Evolutionary conservation across 2,113 vertebrate species (phyloP), one percentile per base, ranked within the genome.

Genomic region (Alouatta palliata): DNA sequence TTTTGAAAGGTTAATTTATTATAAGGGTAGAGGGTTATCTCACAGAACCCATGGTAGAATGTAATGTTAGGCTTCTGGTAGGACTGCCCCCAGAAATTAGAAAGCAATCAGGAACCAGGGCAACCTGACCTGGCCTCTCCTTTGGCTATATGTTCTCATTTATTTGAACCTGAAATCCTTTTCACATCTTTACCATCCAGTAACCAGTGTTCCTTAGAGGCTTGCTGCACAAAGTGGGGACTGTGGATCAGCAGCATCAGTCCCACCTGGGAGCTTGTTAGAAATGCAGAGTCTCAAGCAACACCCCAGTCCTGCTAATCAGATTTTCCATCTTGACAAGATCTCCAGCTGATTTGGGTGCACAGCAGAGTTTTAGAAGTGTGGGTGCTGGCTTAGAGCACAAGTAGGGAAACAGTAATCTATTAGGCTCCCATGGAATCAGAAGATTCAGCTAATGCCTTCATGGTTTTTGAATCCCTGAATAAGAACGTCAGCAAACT

Each of bases 251-350:
- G 37, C 58, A 85, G 56, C 49, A 40, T 23, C 21, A 17, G 71
- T 43, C 61, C 13, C 43, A 87, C 5, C n/a, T 58, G 20, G 43
- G 79, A 90, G 81, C 20, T 83, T 56, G 8, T 79, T 92, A 90
- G 40, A 61, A 95, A 96, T 89, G 54, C 76, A 90, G 32, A 75
- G 30, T 54, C 75, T 90, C 81, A 45, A 54, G 56, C 30, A 85
- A 73, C 47, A 68, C n/a, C 23, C 25, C 21, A 37, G 40, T n/a
- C 83, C 91, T 90, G 43, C 27, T 87, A 58, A 85, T 82, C 43
- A 6, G 56, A 92, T 77, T 71, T 91, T 70, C 52, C 30, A 58
- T n/a, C 86, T 80, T 94, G 77, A 85, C 79, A 94, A 92, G 84
- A 64, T 90, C 25, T 64, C 47, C 66, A 52, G 19, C 45, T 95